Conservation (phyloP, 2,797 vertebrate genomes). For the Liasis olivaceus region DNA sequence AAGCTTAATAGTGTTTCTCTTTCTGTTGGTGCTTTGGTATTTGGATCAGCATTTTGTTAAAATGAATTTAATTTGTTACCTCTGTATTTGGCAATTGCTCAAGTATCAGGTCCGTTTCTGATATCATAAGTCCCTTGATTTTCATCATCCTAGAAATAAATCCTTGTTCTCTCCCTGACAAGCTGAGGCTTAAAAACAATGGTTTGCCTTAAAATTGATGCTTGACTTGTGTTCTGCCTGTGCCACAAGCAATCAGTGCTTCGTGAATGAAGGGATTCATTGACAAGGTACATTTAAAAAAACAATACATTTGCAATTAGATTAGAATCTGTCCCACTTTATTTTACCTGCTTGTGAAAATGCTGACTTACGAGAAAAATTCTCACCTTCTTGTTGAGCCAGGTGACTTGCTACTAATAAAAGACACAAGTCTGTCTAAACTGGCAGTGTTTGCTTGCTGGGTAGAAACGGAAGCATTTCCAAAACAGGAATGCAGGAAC, state of each 20-base stretch:
- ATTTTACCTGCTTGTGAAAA: slow-evolving; percentile 54
- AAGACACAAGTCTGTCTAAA: slow-evolving; percentile 26
- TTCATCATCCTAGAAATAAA: slow-evolving; percentile 20
- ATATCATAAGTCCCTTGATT: slow-evolving; percentile 27
- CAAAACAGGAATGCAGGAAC: background rate
- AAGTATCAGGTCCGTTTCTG: slow-evolving; percentile 1
- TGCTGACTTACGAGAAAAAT: slow-evolving; percentile 54
- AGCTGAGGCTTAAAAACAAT: slow-evolving; percentile 27
- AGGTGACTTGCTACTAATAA: slow-evolving; percentile 53
- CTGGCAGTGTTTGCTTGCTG: slow-evolving; percentile 44
- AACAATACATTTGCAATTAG: slow-evolving; percentile 62
- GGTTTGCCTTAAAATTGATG: slow-evolving; percentile 4
- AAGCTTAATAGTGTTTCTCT: slow-evolving; percentile 23
- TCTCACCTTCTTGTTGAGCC: slow-evolving; percentile 24
- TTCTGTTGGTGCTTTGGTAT: background rate
- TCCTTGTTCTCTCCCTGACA: slow-evolving; percentile 15
- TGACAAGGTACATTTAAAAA: slow-evolving; percentile 54
- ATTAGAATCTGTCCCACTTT: slow-evolving; percentile 64
- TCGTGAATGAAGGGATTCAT: slow-evolving; percentile 55
- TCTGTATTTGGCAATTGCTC: background rate
- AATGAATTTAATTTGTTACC: slow-evolving; percentile 5
- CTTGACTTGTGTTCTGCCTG: slow-evolving; percentile 17
- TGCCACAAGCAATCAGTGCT: slow-evolving; percentile 35
- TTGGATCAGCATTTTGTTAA: background rate
- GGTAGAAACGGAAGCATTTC: slow-evolving; percentile 14